Evolutionary conservation across 1,140 invertebrate genomes (phyloP).

Genomic region (Euschistus heros): DNA sequence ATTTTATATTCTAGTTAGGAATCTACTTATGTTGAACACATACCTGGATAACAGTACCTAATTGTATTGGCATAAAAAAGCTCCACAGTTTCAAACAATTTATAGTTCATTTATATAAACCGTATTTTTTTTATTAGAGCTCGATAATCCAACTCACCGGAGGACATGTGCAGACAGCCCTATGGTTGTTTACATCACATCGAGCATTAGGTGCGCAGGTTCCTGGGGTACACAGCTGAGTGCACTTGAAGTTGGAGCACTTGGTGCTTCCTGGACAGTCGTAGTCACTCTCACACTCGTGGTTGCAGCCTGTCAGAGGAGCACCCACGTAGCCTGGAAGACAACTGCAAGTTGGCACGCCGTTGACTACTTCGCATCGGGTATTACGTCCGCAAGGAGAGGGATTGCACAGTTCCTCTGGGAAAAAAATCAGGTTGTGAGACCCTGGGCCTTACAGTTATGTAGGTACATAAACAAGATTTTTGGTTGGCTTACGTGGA

Average conservation of each 20-base stretch:
- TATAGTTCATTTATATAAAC: no score
- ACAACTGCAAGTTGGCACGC: conserved; percentile 59
- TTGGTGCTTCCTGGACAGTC: conserved; percentile 59
- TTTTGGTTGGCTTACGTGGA: conserved; percentile 41
- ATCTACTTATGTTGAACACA: no score
- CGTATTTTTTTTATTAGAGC: no score
- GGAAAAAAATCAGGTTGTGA: neutral
- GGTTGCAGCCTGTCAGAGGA: conserved; percentile 59
- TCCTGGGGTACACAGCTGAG: conserved; percentile 53
- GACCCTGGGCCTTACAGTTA: neutral
- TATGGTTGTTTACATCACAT: conserved; percentile 65
- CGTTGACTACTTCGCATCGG: conserved; percentile 39
- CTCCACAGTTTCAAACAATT: no score
- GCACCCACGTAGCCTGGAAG: conserved; percentile 58
- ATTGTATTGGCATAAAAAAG: no score
- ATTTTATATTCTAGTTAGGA: no score
- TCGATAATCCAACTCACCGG: conserved; percentile 42
- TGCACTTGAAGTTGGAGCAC: conserved; percentile 65
- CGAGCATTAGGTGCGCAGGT: conserved; percentile 69
- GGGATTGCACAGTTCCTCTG: conserved; percentile 34
- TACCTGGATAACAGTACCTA: no score
- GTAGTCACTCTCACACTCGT: conserved; percentile 63
- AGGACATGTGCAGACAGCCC: conserved; percentile 69
- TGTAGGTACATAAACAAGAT: neutral
- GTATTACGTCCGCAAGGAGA: conserved; percentile 42